Evolutionary conservation across 2,797 vertebrate species (phyloP).

Genomic region (Danio kyathit): DNA sequence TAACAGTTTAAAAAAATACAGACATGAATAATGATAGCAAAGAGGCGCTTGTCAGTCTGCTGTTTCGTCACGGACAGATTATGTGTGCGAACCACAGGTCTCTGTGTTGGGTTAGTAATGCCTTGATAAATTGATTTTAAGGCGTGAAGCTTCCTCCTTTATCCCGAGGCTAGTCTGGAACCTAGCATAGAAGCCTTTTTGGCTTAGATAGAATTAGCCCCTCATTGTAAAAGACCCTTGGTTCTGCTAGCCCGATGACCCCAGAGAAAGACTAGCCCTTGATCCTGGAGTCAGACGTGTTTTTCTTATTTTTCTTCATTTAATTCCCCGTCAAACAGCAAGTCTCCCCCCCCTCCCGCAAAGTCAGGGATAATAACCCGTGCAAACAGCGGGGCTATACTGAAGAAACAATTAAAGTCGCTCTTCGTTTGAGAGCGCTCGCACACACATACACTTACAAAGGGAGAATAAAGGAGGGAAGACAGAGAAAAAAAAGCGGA

Average conservation of each 20-base stretch:
- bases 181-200: slow-evolving; percentile 50
- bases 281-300: slow-evolving; percentile 67
- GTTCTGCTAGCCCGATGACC: slow-evolving; percentile 36
- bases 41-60: slow-evolving; percentile 62
- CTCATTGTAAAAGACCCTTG: slow-evolving; percentile 44
- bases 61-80: slow-evolving; percentile 49
- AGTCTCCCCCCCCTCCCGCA: slow-evolving; percentile 60
- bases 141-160: slow-evolving; percentile 59
- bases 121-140: slow-evolving; percentile 75
- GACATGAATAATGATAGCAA: slow-evolving; percentile 43
- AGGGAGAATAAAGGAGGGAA: slow-evolving; percentile 43
- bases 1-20: slow-evolving; percentile 40
- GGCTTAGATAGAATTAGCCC: slow-evolving; percentile 59
- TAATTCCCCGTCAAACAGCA: slow-evolving; percentile 79
- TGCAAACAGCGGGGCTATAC: slow-evolving; percentile 62
- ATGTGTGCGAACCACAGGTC: slow-evolving; percentile 66
- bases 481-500: slow-evolving; percentile 40
- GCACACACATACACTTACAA: slow-evolving; percentile 37
- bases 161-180: slow-evolving; percentile 45
- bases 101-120: slow-evolving; percentile 59
- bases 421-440: slow-evolving; percentile 52
- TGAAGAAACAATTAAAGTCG: slow-evolving; percentile 69
- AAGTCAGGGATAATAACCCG: slow-evolving; percentile 66
- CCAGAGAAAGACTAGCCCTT: slow-evolving; percentile 64
- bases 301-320: slow-evolving; percentile 77